Percentiles rank a stretch among this genome's conserved stretches.
Conservation (phyloP, 2,113 vertebrate genomes). For the Anguilla japonica region DNA sequence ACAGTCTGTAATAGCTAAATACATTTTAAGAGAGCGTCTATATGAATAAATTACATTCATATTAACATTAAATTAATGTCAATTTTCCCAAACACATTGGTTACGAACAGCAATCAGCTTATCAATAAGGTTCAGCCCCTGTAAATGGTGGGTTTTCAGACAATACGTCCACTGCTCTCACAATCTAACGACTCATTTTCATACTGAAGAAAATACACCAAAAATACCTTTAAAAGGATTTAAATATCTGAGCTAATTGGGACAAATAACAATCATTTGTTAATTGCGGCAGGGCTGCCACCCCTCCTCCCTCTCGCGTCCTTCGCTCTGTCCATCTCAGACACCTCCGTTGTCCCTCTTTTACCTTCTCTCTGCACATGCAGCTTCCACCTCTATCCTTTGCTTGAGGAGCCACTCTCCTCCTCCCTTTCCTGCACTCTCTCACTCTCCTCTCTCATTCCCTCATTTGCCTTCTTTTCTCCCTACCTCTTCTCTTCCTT, state of each 20-base stretch:
- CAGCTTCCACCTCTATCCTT: not conserved
- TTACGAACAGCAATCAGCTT: conserved; percentile 26
- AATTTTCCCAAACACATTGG: conserved; percentile 34
- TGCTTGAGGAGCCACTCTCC: conserved; percentile 21
- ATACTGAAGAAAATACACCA: conserved; percentile 1
- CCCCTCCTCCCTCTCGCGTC: conserved; percentile 39
- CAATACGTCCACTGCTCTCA: not conserved
- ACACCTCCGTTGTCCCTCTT: conserved; percentile 42
- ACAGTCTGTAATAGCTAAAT: conserved; percentile 66
- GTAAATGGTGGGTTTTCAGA: conserved; percentile 8
- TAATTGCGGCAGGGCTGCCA: conserved; percentile 17
- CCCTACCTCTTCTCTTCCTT: conserved; percentile 2
- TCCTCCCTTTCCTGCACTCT: conserved; percentile 6
- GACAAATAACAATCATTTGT: conserved; percentile 20
- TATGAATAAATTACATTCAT: conserved; percentile 39
- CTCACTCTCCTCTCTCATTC: conserved; percentile 9
- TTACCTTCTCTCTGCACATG: conserved; percentile 23
- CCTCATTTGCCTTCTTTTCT: conserved; percentile 13
- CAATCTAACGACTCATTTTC: not conserved
- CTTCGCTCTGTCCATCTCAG: not conserved
- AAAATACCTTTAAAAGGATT: not conserved
- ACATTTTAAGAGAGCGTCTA: conserved; percentile 55
- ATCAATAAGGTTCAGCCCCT: conserved; percentile 2
- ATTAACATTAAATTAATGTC: conserved; percentile 53
- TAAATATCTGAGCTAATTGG: not conserved